Percentiles rank a stretch among this genome's conserved stretches.
phyloP scores from a whole-genome alignment of 2,797 vertebrate species.

The Alfaro cultratus region DNA sequence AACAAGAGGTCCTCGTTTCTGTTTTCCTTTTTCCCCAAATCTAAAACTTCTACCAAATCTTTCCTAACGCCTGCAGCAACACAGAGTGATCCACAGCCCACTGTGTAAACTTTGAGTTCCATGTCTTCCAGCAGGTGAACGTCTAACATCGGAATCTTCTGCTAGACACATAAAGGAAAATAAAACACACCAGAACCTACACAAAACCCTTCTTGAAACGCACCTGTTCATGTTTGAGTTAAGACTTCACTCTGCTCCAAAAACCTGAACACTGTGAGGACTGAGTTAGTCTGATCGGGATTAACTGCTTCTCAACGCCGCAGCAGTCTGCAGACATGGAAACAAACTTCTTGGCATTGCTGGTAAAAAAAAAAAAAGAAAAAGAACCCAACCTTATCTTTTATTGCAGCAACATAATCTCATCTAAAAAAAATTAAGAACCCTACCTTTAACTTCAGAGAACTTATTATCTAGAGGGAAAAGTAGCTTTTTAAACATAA shows the following conservation, averaged over 20 bases:
- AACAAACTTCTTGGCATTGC: neutral
- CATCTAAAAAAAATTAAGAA: neutral
- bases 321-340: slow-evolving; percentile 30
- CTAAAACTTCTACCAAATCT: neutral
- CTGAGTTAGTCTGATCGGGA: slow-evolving; percentile 41
- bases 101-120: neutral
- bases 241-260: slow-evolving; percentile 51
- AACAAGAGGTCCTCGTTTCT: slow-evolving; percentile 6
- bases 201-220: slow-evolving; percentile 20
- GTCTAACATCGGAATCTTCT: neutral
- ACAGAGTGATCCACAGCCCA: neutral
- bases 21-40: neutral
- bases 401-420: neutral
- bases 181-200: slow-evolving; percentile 17
- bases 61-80: slow-evolving; percentile 2
- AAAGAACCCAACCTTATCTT: neutral
- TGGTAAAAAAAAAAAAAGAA: neutral
- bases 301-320: slow-evolving; percentile 33
- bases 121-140: slow-evolving; percentile 5
- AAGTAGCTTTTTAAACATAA: neutral
- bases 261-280: slow-evolving; percentile 59
- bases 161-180: neutral
- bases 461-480: neutral
- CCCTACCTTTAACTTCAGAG: neutral
- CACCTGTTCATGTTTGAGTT: slow-evolving; percentile 31